Base-by-base conservation (phyloP, 37 sponge, comb jelly and placozoan species). In the Halisarca cf. caerulea region DNA sequence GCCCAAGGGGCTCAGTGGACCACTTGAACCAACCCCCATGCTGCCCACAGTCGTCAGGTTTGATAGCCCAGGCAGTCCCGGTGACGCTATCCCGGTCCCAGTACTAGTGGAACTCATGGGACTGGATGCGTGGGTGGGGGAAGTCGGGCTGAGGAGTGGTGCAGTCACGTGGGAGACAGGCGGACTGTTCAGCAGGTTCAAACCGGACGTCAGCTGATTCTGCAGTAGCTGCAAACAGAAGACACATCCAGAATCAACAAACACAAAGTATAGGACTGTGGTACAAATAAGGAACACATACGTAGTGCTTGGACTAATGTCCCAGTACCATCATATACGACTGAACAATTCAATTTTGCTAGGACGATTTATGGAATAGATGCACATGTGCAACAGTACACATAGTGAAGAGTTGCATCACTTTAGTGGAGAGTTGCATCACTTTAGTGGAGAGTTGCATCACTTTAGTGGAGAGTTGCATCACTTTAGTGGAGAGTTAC, bases 121-220 rank as follows among this genome's bases (percentile, higher is more conserved):
- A 66, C 60, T 59, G 36, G 87, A 55, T 1, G 70, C 79, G 9
- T 42, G 81, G 47, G 88, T 84, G 80, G 89, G 86, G 24, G 85
- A 85, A 68, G 94, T 86, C 37, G 89, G 92, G 36, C 86, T 84
- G 34, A 88, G 81, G 37, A 90, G 86, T 33, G 77, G 23, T 1
- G 42, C 25, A 8, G 25, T 43, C 35, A 27, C 30, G 23, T 28
- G 69, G 17, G 69, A 1, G 32, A 34, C 3, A 3, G n/a, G 69
- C 32, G 32, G 69, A 1, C 4, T 30, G 7, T 17, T 28, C 69
- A 34, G 69, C 4, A 34, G 32, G 34, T 34, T 34, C 33, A 34
- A 34, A 30, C 69, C 69, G 7, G 34, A 62, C 5, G 82, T 82
- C 41, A 68, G 47, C 70, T 86, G 90, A 24, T 84, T 84, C 43